Conservation (phyloP, 2,888 invertebrate genomes). For the Abscondita cerata region DNA sequence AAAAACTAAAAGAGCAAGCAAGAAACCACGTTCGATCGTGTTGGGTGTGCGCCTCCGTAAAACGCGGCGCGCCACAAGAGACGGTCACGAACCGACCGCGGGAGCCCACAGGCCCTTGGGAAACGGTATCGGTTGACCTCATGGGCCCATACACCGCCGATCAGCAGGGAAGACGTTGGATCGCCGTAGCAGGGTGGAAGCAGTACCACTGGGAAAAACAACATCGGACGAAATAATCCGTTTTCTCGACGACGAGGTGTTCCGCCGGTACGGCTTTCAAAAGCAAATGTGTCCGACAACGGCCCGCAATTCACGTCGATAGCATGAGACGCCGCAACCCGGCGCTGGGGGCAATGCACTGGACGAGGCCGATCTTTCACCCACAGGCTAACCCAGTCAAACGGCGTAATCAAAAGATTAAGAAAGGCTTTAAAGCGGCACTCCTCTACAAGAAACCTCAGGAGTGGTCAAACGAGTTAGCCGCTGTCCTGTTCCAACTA, state of each 20-base stretch:
- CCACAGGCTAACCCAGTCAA: constrained; percentile 41
- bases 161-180: constrained; percentile 20
- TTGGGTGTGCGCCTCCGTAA: constrained; percentile 16
- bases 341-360: constrained; percentile 18
- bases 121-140: constrained; percentile 25
- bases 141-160: constrained; percentile 28
- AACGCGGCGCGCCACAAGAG: constrained; percentile 19
- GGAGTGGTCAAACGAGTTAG: constrained; percentile 20
- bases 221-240: constrained; percentile 9
- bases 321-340: constrained; percentile 16
- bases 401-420: constrained; percentile 40
- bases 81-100: constrained; percentile 21
- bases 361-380: constrained; percentile 38
- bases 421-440: constrained; percentile 34
- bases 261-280: constrained; percentile 25
- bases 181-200: constrained; percentile 42
- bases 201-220: constrained; percentile 28
- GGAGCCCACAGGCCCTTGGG: constrained; percentile 24
- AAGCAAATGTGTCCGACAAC: constrained; percentile 28
- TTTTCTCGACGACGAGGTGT: constrained; percentile 27
- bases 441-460: background rate
- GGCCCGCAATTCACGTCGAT: constrained; percentile 14
- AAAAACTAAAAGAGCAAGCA: constrained; percentile 12
- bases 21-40: constrained; percentile 39
- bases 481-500: constrained; percentile 12